Base-by-base conservation (phyloP, 1,140 invertebrate genomes). In the Aphaenogaster ashmeadi region DNA sequence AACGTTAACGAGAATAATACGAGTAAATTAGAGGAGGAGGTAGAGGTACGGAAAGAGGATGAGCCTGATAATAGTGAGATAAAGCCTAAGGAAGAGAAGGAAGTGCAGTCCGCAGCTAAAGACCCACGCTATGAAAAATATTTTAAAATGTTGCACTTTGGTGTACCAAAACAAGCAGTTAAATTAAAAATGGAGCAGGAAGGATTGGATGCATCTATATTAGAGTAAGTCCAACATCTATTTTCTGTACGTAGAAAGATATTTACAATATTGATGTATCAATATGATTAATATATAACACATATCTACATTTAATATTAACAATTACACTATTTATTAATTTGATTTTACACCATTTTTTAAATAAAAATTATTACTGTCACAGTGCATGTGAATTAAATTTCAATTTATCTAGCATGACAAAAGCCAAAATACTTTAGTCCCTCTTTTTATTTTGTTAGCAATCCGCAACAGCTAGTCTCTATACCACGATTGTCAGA, bases 61-160 rank as follows among this genome's bases (percentile, higher is more conserved):
- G 80, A 91, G 27, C 44, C 72, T 13, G 75, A 89, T 83, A 78
- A 72, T 77, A 78, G 64, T n/a, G 83, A 93, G 90, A 66, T 79
- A 36, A 89, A 92, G 77, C 36, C 85, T 86, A 87, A 89, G 44
- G 87, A 91, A 85, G 81, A 92, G 75, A 84, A 50, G 69, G 90
- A 94, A 54, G 92, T 90, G 87, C 89, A 93, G 60, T 87, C 94
- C 18, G 86, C 95, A 60, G 95, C 93, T 60, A 94, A 96, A 88
- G 97, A 98, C 94, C 97, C 97, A 33, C 95, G 96, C 89, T 98
- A 97, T 95, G 96, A 96, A 58, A 97, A 97, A 95, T 99, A 97
- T 95, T 97, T 98, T 56, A 98, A 98, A 96, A 98, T 99, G 98
- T 89, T 99, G 4, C 97, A 98, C 90, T 96, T 99, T 91, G 98